Conservation (phyloP, 2,113 vertebrate genomes). For the Lipophrys pholis region DNA sequence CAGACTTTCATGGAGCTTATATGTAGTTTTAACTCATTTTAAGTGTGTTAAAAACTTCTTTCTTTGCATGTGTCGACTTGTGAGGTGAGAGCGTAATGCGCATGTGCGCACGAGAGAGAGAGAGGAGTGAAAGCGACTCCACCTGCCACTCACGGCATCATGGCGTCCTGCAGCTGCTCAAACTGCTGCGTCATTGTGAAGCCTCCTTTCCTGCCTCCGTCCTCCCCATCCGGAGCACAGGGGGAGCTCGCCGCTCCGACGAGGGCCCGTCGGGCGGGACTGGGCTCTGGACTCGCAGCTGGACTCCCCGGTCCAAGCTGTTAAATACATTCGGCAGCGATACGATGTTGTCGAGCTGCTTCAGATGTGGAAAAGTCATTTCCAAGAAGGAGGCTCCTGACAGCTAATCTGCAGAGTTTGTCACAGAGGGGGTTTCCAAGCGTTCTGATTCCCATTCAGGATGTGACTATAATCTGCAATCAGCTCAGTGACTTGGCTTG, state of each 20-base stretch:
- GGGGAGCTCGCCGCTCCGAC: conserved; percentile 3
- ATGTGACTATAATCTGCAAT: too few species aligned
- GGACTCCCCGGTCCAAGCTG: conserved; percentile 16
- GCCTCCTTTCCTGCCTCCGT: neutral
- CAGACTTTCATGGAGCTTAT: too few species aligned
- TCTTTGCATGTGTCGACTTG: too few species aligned
- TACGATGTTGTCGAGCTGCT: neutral
- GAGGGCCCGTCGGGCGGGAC: conserved; percentile 16
- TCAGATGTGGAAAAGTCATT: conserved; percentile 33
- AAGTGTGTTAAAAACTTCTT: too few species aligned
- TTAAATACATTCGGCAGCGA: conserved; percentile 25
- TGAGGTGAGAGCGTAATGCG: too few species aligned
- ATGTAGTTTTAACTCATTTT: too few species aligned
- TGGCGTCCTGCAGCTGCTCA: conserved; percentile 40
- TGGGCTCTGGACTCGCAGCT: conserved; percentile 14
- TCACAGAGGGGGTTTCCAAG: conserved; percentile 1
- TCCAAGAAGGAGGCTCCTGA: conserved; percentile 2
- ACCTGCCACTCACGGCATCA: conserved; percentile 50
- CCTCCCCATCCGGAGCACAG: conserved; percentile 4
- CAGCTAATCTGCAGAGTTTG: conserved; percentile 10
- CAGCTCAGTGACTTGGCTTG: too few species aligned
- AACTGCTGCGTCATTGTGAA: conserved; percentile 44
- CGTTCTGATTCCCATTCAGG: neutral
- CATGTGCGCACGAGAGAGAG: conserved; percentile 5
- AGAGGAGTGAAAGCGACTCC: conserved; percentile 26